Evolutionary conservation across 2,797 vertebrate genomes (phyloP), one percentile per base, ranked within the genome.

Genomic region (Tapera naevia): DNA sequence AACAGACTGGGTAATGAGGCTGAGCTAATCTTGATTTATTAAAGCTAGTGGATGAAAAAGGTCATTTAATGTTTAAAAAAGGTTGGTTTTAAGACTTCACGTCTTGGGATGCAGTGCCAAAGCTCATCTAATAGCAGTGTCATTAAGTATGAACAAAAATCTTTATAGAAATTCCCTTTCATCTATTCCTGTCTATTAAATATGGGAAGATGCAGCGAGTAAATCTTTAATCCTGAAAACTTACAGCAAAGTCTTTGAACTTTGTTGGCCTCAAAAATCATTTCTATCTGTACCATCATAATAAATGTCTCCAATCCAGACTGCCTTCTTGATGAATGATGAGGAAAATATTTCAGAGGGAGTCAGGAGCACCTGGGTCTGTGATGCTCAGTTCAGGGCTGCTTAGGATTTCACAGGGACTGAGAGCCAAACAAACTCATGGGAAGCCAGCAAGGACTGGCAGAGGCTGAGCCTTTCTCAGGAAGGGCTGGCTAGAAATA

Each of bases 51-150:
- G 93, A 96, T 89, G 80, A 95, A 97, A 97, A 97, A 96, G 95
- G 96, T 97, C 96, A 97, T 95, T 97, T 93, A 97, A 96, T 96
- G 94, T 97, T 97, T 88, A 51, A 97, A 97, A 95, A 97, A 96
- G 96, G 71, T 95, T 80, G n/a, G 91, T 91, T 97, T 98, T 97
- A 96, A 97, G 97, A 92, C 96, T 97, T 95, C 88, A 93, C 91
- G 92, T 94, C 96, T 97, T 32, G 80, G 93, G 95, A 97, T 27
- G 48, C 67, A 23, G 81, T 96, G 97, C 96, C 96, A 95, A 96
- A 91, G 81, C 90, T 89, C 90, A 86, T 75, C 94, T 97, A 96
- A 96, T 73, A 94, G 95, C 15, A 2, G 84, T 89, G 94, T 96
- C 96, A 96, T 98, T 98, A 98, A 96, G 91, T 83, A 97, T 79